Base-by-base conservation (phyloP, 2,888 invertebrate genomes). In the Phymatocera aterrima region DNA sequence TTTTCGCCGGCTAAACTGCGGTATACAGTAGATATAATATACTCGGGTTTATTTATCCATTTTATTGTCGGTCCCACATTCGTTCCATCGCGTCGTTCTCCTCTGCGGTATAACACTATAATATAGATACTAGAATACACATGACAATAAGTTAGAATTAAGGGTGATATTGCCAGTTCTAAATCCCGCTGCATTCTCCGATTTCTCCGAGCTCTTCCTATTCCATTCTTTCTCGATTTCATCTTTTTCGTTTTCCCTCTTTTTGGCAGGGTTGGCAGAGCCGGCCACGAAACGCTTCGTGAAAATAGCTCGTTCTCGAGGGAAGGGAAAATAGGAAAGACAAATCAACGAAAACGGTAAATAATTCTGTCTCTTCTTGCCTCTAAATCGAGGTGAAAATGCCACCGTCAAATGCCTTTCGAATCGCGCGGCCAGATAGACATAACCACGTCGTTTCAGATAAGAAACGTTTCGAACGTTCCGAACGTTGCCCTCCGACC, bases 191-290 rank as follows among this genome's bases (percentile, higher is more conserved):
- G 18, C 64, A 64, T 64, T 37, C 18, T 28, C 28, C 57, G 28
- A 28, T 57, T 28, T 28, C 57, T n/a, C n/a, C n/a, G n/a, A n/a
- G n/a, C n/a, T 43, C 43, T 43, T 12, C 43, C 43, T 43, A 43
- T 43, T 12, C 12, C 43, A 12, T 43, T 43, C 8, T 43, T n/a
- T n/a, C n/a, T n/a, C n/a, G n/a, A n/a, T n/a, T n/a, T n/a, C n/a
- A n/a, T n/a, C n/a, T n/a, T n/a, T n/a, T n/a, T n/a, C n/a, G n/a
- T n/a, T n/a, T n/a, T n/a, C n/a, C n/a, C n/a, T 57, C 57, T 57
- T 57, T 28, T 68, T 68, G 68, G 68, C 72, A 72, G 72, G n/a
- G 28, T 72, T 72, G 72, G 34, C 72, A 51, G 51, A 72, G 72
- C 48, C 15, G 4, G 37, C 34, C 8, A 8, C 24, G 43, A 28